Evolutionary conservation across 2,888 invertebrate genomes (phyloP).

Genomic region (Lasius fuliginosus): DNA sequence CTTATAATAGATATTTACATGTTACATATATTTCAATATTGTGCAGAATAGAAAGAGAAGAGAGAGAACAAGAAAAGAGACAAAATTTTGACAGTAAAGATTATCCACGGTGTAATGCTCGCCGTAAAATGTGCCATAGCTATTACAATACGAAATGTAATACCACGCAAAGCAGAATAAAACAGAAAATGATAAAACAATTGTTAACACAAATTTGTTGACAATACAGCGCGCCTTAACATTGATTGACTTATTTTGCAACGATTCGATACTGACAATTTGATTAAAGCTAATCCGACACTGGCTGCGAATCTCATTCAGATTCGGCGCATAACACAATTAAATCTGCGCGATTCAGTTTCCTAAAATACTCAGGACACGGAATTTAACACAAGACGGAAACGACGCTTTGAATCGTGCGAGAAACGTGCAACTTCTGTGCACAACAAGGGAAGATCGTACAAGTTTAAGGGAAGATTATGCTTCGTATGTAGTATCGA

Average conservation of each 20-base stretch:
- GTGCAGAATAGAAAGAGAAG: neutral
- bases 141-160: neutral
- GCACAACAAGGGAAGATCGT: neutral
- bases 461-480: neutral
- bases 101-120: neutral
- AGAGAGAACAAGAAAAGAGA: neutral
- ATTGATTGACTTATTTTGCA: neutral
- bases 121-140: slow-evolving; percentile 4
- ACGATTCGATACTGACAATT: neutral
- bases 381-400: neutral
- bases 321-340: neutral
- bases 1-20: slow-evolving; percentile 19
- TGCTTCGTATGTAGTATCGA: slow-evolving; percentile 18
- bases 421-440: neutral
- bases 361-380: neutral
- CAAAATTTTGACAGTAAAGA: neutral
- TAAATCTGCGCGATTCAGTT: neutral
- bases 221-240: neutral
- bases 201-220: neutral
- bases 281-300: neutral
- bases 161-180: neutral
- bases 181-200: slow-evolving; percentile 8
- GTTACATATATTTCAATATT: slow-evolving; percentile 16
- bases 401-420: neutral
- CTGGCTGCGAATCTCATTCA: neutral